phyloP scores from a whole-genome alignment of 2,888 invertebrate genomes.

The Habrosyne pyritoides region DNA sequence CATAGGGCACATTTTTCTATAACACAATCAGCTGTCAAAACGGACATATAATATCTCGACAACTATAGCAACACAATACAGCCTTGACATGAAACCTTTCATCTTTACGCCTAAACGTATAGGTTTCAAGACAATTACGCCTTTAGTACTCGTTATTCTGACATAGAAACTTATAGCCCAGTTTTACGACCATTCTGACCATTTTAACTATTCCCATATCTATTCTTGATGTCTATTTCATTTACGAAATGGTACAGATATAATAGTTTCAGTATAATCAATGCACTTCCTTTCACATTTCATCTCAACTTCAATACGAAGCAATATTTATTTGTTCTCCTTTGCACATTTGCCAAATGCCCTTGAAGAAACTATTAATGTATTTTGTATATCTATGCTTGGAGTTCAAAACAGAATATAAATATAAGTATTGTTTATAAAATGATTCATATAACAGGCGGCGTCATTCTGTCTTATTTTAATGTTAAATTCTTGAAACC shows the following conservation, averaged over 20 bases:
- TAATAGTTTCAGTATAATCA: too few relatives aligned
- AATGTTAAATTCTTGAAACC: neutral
- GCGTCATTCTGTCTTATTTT: constrained; percentile 31
- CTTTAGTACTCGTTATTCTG: constrained; percentile 27
- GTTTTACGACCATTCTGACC: constrained; percentile 2
- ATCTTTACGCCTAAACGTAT: constrained; percentile 28
- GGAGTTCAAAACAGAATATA: neutral
- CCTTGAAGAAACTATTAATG: neutral
- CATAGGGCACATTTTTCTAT: too few relatives aligned
- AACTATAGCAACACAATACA: neutral
- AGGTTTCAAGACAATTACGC: constrained; percentile 40
- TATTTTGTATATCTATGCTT: neutral
- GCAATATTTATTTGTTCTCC: neutral
- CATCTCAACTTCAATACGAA: neutral
- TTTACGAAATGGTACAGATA: neutral
- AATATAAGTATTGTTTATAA: neutral
- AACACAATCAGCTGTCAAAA: too few relatives aligned
- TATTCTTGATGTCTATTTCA: neutral
- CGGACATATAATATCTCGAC: too few relatives aligned
- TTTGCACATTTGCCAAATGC: neutral
- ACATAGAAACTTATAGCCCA: constrained; percentile 16
- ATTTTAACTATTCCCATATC: neutral
- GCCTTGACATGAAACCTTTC: constrained; percentile 30
- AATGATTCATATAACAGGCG: constrained; percentile 10
- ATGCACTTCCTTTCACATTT: neutral